A percentile compares a stretch with the other conserved stretches of the same genome.
These are phyloP conservation scores for Dinothrombium tinctorium DNA, from an alignment of 1,140 invertebrate species.

Conservation along the genomic window DNA sequence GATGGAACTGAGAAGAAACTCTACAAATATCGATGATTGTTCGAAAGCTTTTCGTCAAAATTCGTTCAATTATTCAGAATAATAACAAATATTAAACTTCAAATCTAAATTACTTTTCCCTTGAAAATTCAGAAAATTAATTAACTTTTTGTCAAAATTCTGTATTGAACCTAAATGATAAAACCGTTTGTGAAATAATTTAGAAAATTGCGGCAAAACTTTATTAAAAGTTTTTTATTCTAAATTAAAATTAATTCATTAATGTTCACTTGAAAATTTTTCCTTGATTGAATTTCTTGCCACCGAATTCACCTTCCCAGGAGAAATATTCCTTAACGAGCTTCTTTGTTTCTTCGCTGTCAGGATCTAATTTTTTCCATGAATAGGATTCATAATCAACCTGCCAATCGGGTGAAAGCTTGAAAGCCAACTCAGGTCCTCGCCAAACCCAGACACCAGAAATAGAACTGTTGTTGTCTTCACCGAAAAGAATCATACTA, in stretches of 20 bases:
- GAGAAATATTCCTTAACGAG: conserved; percentile 75
- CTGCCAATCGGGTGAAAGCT: conserved; percentile 71
- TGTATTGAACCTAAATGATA: no score
- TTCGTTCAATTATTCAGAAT: no score
- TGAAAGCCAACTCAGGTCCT: conserved; percentile 77
- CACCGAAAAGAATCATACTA: conserved; percentile 75
- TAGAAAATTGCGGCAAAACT: no score
- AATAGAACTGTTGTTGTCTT: conserved; percentile 73
- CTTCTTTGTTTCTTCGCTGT: conserved; percentile 56
- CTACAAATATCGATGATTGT: no score
- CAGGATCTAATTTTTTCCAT: conserved; percentile 83
- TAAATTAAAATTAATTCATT: background rate
- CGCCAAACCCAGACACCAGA: conserved; percentile 93
- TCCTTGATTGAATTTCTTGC: conserved; percentile 87
- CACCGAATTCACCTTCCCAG: conserved; percentile 62
- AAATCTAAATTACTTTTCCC: no score
- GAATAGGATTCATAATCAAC: conserved; percentile 89
- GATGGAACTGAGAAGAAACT: no score
- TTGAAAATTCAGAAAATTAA: no score
- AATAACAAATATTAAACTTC: no score
- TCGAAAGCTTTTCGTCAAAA: no score
- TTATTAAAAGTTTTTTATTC: no score
- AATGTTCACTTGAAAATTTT: conserved; percentile 95
- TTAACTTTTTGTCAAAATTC: no score
- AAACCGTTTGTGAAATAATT: no score